Evolutionary conservation across 2,113 vertebrate species (phyloP).

Genomic region (Laticauda colubrina): DNA sequence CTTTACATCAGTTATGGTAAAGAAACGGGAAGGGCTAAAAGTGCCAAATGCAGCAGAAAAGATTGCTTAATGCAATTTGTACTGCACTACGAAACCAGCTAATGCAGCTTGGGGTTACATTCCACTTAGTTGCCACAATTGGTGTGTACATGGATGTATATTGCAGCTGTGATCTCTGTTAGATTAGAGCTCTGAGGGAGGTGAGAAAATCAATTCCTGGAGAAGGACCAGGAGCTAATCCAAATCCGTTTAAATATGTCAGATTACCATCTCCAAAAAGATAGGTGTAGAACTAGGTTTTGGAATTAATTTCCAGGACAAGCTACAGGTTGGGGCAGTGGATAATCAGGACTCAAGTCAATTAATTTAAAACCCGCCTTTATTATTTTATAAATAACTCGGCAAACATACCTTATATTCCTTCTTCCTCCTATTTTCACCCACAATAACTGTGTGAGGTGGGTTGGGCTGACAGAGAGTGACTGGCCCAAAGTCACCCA

Average conservation of each 20-base stretch:
- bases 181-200: neutral
- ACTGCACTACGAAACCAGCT: neutral
- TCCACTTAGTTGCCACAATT: neutral
- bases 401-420: neutral
- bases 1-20: neutral
- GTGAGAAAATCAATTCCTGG: constrained; percentile 15
- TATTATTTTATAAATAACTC: neutral
- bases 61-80: neutral
- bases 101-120: neutral
- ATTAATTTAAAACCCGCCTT: neutral
- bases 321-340: neutral
- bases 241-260: neutral
- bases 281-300: neutral
- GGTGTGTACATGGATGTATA: neutral
- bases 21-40: neutral
- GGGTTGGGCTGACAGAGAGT: neutral
- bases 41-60: neutral
- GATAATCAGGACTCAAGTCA: neutral
- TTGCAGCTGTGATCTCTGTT: neutral
- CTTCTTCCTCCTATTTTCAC: neutral
- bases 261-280: neutral
- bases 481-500: neutral
- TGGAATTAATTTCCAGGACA: neutral
- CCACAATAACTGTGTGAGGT: neutral
- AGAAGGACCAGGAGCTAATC: neutral